Conservation (phyloP, 1,140 invertebrate genomes). For the Manduca sexta region DNA sequence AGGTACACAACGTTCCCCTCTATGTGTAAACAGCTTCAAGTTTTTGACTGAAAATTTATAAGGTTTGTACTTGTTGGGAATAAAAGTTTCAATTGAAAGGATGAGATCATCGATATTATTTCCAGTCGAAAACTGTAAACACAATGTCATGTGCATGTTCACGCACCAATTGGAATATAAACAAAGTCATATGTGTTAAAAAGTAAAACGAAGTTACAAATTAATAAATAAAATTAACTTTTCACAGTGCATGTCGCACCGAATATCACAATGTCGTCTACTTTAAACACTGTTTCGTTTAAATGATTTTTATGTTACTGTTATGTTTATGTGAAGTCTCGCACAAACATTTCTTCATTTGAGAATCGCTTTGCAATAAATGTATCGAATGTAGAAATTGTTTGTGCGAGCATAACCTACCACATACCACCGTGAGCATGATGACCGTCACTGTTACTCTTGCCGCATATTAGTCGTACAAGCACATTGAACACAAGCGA, state of each 20-base stretch:
- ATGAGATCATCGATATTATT: slow-evolving; percentile 9
- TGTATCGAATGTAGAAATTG: slow-evolving; percentile 3
- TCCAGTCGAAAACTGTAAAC: slow-evolving; percentile 36
- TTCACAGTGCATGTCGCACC: slow-evolving; percentile 69
- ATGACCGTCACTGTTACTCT: slow-evolving; percentile 34
- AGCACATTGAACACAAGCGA: slow-evolving; percentile 24
- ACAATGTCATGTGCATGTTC: slow-evolving; percentile 39
- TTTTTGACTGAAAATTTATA: slow-evolving; percentile 23
- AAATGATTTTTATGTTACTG: slow-evolving; percentile 39
- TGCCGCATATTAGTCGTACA: slow-evolving; percentile 46
- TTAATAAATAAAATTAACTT: slow-evolving; percentile 23
- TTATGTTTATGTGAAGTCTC: slow-evolving; percentile 29
- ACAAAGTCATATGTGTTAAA: neutral
- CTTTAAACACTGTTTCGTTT: slow-evolving; percentile 39
- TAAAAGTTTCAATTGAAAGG: neutral
- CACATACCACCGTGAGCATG: slow-evolving; percentile 66
- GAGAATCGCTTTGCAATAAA: neutral
- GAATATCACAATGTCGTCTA: slow-evolving; percentile 52
- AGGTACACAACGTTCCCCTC: slow-evolving; percentile 78
- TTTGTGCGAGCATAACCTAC: slow-evolving; percentile 59
- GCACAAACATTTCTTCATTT: slow-evolving; percentile 33
- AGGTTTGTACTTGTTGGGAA: neutral
- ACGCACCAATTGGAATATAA: slow-evolving; percentile 13
- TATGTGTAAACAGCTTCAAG: slow-evolving; percentile 5
- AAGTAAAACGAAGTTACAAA: slow-evolving; percentile 5